Percentiles rank a stretch among this genome's conserved stretches.
These are phyloP conservation scores for Agapostemon virescens DNA, from an alignment of 2,888 invertebrate species.

Conservation along the genomic window DNA sequence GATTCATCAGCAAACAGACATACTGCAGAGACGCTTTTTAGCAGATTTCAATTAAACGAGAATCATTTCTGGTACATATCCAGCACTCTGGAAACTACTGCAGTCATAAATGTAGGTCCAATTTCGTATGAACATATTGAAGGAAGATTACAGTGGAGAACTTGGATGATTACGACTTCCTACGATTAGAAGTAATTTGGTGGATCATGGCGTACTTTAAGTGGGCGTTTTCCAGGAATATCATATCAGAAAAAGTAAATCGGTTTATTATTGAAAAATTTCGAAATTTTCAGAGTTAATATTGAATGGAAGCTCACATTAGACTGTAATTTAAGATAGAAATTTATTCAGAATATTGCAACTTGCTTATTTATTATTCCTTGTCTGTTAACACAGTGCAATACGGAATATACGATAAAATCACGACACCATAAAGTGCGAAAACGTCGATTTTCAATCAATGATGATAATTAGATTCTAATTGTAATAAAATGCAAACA, in stretches of 20 bases:
- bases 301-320: background rate
- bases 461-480: too few species aligned
- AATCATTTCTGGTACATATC: background rate
- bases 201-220: conserved; percentile 15
- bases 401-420: too few species aligned
- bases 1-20: background rate
- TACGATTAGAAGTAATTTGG: conserved; percentile 13
- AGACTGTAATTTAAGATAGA: background rate
- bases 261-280: background rate
- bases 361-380: background rate
- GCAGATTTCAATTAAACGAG: background rate
- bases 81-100: background rate
- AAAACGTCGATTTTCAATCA: too few species aligned
- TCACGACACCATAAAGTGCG: too few species aligned
- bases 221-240: background rate
- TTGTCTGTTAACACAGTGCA: too few species aligned
- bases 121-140: conserved; percentile 2
- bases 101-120: conserved; percentile 6
- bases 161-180: conserved; percentile 20
- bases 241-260: background rate
- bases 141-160: conserved; percentile 20
- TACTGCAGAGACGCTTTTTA: background rate
- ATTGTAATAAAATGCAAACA: too few species aligned
- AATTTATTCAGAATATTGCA: background rate
- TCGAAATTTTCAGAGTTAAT: background rate